Evolutionary conservation across 2,888 invertebrate genomes (phyloP).

Genomic region (Diogma glabrata): DNA sequence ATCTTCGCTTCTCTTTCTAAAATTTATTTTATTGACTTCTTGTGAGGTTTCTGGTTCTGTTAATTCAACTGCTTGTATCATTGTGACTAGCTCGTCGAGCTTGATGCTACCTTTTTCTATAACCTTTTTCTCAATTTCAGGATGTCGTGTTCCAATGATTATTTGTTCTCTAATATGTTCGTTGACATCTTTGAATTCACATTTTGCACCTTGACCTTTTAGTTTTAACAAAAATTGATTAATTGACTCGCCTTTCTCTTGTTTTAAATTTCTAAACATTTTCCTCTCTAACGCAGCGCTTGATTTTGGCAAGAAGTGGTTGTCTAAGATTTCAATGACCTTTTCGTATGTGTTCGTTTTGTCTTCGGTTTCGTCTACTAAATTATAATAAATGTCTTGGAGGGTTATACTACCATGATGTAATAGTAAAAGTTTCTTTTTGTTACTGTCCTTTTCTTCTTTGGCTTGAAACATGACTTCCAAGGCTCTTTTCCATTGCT

Average conservation of each 20-base stretch:
- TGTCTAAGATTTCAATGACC: background rate
- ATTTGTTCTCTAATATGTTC: background rate
- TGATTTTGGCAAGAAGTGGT: slow-evolving; percentile 1
- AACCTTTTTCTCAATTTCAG: background rate
- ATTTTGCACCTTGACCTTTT: background rate
- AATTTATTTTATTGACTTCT: background rate
- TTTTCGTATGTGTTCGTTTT: slow-evolving; percentile 1
- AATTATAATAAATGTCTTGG: background rate
- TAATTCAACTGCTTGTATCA: background rate
- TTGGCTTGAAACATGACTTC: background rate
- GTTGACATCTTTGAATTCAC: slow-evolving; percentile 5
- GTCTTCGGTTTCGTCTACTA: background rate
- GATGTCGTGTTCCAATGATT: background rate
- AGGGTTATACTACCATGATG: background rate
- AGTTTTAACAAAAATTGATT: slow-evolving; percentile 23
- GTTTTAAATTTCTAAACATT: slow-evolving; percentile 21
- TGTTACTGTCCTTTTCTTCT: background rate
- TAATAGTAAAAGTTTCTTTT: background rate
- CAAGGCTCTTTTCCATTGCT: background rate
- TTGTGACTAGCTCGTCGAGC: background rate
- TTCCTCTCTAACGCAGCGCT: slow-evolving; percentile 19
- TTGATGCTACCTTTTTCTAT: background rate
- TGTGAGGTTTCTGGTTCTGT: background rate
- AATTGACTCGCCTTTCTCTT: slow-evolving; percentile 23
- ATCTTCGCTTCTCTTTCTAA: background rate